Conservation (phyloP, 1,140 invertebrate species). For the Lepeophtheirus salmonis region DNA sequence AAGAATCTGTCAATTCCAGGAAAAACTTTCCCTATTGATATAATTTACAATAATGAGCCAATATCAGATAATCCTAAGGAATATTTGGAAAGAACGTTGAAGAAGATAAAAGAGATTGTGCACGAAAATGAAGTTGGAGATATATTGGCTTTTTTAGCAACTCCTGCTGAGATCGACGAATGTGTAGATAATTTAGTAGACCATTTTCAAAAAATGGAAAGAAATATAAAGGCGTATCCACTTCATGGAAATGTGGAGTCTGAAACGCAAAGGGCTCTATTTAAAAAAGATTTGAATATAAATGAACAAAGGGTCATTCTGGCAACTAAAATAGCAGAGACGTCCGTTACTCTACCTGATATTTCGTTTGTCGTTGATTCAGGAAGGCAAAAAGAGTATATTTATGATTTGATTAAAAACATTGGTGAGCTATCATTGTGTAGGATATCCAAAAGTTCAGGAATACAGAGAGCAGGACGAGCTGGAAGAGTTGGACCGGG, state of each 20-base stretch:
- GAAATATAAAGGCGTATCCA: background rate
- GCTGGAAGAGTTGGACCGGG: slow-evolving; percentile 93
- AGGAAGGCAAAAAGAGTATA: slow-evolving; percentile 41
- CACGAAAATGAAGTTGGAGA: background rate
- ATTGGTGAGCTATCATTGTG: slow-evolving; percentile 98
- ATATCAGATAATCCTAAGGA: background rate
- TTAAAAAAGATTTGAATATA: background rate
- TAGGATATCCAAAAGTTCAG: slow-evolving; percentile 93
- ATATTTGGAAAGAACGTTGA: background rate
- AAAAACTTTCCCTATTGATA: background rate
- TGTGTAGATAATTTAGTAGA: background rate
- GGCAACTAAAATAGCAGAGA: slow-evolving; percentile 26
- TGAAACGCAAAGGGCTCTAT: too few species aligned
- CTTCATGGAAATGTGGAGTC: background rate
- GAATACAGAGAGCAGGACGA: slow-evolving; percentile 85
- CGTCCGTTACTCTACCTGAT: slow-evolving; percentile 39
- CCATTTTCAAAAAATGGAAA: background rate
- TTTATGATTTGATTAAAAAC: slow-evolving; percentile 97
- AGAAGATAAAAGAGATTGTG: background rate
- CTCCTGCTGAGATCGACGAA: background rate
- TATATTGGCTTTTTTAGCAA: background rate
- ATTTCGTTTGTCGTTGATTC: slow-evolving; percentile 36
- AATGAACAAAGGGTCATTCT: background rate
- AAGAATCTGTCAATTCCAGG: background rate
- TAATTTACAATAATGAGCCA: background rate